Percentiles rank a stretch among this genome's conserved stretches.
Conservation (phyloP, 2,113 vertebrate species). For the Fregata magnificens region DNA sequence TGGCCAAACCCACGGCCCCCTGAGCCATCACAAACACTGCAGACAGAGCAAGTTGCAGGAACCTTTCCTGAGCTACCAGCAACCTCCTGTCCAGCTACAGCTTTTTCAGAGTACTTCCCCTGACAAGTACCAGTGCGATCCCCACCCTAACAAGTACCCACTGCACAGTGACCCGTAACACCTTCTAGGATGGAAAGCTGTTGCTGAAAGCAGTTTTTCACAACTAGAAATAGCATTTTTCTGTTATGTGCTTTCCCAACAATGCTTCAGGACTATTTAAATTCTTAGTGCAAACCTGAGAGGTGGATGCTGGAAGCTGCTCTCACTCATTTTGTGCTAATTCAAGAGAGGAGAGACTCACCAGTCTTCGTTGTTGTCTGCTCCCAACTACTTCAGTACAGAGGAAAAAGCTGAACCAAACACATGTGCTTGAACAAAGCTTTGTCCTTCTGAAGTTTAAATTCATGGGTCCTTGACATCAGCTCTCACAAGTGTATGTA, state of each 20-base stretch:
- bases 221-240: background rate
- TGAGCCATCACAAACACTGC: background rate
- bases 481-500: background rate
- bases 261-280: background rate
- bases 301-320: background rate
- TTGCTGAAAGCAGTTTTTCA: background rate
- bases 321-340: background rate
- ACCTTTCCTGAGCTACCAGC: background rate
- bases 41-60: background rate
- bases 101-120: background rate
- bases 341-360: background rate
- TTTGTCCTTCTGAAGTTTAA: conserved; percentile 16
- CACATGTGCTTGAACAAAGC: background rate
- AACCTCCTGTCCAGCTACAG: background rate
- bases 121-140: background rate
- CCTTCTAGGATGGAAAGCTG: background rate
- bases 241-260: background rate
- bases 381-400: background rate
- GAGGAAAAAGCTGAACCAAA: background rate
- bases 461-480: conserved; percentile 19
- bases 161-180: background rate
- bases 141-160: background rate
- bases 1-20: accelerated
- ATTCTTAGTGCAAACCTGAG: background rate
- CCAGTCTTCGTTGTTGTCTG: background rate